Conservation (phyloP, 2,888 invertebrate genomes). For the Odontothrips loti region DNA sequence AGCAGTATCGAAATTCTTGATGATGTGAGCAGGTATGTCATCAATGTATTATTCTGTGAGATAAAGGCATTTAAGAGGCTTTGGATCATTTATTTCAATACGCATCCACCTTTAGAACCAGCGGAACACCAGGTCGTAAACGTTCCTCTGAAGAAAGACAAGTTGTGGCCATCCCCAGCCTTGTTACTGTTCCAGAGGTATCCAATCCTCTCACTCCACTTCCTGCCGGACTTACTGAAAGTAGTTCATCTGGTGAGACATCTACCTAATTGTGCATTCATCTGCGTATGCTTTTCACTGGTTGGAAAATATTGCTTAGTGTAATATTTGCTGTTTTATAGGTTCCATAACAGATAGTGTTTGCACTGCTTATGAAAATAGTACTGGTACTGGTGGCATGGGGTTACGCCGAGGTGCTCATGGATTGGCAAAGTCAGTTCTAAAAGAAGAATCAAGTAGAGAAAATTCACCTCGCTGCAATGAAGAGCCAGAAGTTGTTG, state of each 20-base stretch:
- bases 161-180: conserved; percentile 47
- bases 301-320: conserved; percentile 27
- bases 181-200: conserved; percentile 50
- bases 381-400: conserved; percentile 31
- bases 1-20: conserved; percentile 65
- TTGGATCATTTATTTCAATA: too few species aligned
- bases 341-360: conserved; percentile 58
- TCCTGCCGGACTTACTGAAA: conserved; percentile 54
- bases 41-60: not conserved
- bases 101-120: conserved; percentile 36
- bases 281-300: conserved; percentile 28
- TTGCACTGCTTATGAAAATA: conserved; percentile 56
- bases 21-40: conserved; percentile 45
- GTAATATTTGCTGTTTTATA: conserved; percentile 36
- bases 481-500: not conserved
- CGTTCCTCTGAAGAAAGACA: conserved; percentile 52
- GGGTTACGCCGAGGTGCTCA: conserved; percentile 32
- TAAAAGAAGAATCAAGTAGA: conserved; percentile 25
- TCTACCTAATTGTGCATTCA: conserved; percentile 28
- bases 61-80: too few species aligned
- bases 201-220: conserved; percentile 34
- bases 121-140: conserved; percentile 47
- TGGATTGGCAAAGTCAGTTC: conserved; percentile 28
- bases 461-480: conserved; percentile 31
- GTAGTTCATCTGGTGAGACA: conserved; percentile 55